Percentiles rank a stretch among this genome's conserved stretches.
These are phyloP conservation scores for Umimayanthus kanabou DNA, from an alignment of 92 coral and sea anemone genomes.

Conservation along the genomic window DNA sequence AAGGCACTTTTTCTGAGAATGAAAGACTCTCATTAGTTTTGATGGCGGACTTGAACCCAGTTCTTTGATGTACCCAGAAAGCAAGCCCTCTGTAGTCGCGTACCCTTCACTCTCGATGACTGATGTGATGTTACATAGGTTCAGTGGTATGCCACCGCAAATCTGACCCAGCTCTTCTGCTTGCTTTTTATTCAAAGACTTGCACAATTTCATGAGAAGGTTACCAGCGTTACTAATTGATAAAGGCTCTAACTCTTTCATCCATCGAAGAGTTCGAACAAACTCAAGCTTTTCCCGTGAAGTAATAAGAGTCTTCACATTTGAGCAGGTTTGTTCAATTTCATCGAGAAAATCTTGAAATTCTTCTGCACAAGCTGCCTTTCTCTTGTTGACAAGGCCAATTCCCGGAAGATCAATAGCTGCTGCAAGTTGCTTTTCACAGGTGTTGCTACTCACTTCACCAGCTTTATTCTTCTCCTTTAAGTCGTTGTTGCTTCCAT, in stretches of 20 bases:
- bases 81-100: background rate
- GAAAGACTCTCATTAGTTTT: slow-evolving; percentile 33
- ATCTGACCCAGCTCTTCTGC: slow-evolving; percentile 18
- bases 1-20: slow-evolving; percentile 41
- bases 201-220: slow-evolving; percentile 21
- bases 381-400: background rate
- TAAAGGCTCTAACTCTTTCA: slow-evolving; percentile 24
- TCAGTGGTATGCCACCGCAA: slow-evolving; percentile 52
- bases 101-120: slow-evolving; percentile 11
- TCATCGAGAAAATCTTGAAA: slow-evolving; percentile 31
- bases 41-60: slow-evolving; percentile 40
- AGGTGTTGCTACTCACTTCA: background rate
- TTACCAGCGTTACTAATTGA: slow-evolving; percentile 15
- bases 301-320: slow-evolving; percentile 44
- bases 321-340: slow-evolving; percentile 30
- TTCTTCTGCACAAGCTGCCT: slow-evolving; percentile 2
- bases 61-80: slow-evolving; percentile 23
- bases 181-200: background rate
- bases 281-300: slow-evolving; percentile 43
- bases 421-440: background rate
- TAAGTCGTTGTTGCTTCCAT: background rate
- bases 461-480: background rate
- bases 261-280: slow-evolving; percentile 30
- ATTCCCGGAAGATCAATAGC: background rate
- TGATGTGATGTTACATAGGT: slow-evolving; percentile 37